A percentile compares a stretch with the other conserved stretches of the same genome.
These are phyloP conservation scores for Zaprionus bogoriensis DNA, from an alignment of 2,888 invertebrate species.

Conservation along the genomic window DNA sequence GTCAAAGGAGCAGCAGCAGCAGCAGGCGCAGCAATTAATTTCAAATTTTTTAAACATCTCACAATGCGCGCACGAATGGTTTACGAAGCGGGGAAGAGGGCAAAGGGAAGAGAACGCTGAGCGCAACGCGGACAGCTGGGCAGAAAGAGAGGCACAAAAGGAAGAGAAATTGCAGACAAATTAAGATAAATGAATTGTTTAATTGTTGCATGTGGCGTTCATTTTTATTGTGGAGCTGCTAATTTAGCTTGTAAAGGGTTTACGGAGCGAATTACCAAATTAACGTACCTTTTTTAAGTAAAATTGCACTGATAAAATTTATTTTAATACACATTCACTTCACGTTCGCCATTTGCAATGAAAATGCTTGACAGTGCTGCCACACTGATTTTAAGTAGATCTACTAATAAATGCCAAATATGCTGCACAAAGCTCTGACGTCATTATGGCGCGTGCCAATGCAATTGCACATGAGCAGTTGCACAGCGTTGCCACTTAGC, in stretches of 20 bases:
- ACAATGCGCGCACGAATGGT: constrained; percentile 31
- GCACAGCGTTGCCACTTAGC: neutral
- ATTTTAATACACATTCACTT: too few relatives aligned
- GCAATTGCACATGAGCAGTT: neutral
- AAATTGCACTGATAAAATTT: too few relatives aligned
- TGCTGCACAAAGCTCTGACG: neutral
- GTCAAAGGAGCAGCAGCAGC: constrained; percentile 22
- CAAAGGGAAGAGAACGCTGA: neutral
- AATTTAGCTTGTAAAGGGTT: constrained; percentile 57
- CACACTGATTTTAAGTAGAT: neutral
- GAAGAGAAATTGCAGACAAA: constrained; percentile 69
- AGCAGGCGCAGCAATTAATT: constrained; percentile 74
- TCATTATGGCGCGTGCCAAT: neutral
- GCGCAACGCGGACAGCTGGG: constrained; percentile 49
- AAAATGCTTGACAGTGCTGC: neutral
- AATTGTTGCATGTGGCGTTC: constrained; percentile 65
- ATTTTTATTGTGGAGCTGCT: constrained; percentile 37
- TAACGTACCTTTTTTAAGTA: too few relatives aligned
- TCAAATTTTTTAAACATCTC: constrained; percentile 67
- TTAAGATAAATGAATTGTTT: constrained; percentile 80
- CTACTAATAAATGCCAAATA: neutral
- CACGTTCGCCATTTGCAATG: too few relatives aligned
- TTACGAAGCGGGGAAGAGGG: neutral
- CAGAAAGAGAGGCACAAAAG: constrained; percentile 3
- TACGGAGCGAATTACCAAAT: neutral